phyloP scores from a whole-genome alignment of 2,797 vertebrate genomes.

The Bovichtus diacanthus region DNA sequence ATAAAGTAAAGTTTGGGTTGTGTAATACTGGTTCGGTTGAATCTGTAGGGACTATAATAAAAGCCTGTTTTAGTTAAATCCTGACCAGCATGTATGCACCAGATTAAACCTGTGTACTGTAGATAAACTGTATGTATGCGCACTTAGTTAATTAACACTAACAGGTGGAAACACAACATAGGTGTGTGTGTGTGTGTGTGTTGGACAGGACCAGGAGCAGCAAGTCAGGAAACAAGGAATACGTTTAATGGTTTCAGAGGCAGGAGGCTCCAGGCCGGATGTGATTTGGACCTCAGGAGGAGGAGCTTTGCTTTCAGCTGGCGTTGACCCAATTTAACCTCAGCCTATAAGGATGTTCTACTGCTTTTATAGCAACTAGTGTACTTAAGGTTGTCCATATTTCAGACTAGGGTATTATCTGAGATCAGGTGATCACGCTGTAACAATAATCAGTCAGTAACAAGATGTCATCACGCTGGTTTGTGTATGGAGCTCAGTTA shows the following conservation, averaged over 20 bases:
- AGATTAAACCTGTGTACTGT: background rate
- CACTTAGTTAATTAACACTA: background rate
- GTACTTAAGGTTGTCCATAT: background rate
- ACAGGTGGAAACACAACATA: background rate
- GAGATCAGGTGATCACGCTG: background rate
- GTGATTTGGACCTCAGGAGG: slow-evolving; percentile 1
- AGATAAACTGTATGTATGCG: background rate
- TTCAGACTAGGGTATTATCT: background rate
- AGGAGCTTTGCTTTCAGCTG: slow-evolving; percentile 8
- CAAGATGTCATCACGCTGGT: slow-evolving; percentile 30
- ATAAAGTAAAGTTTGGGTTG: background rate
- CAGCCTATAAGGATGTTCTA: background rate
- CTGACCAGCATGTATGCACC: background rate
- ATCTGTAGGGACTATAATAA: background rate
- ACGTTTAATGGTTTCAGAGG: background rate
- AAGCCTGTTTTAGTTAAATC: background rate
- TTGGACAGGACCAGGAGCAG: background rate
- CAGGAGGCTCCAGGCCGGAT: slow-evolving; percentile 9
- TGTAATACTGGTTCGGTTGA: background rate
- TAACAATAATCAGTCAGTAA: slow-evolving; percentile 21
- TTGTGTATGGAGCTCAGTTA: slow-evolving; percentile 56
- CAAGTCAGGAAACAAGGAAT: background rate
- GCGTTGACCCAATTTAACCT: slow-evolving; percentile 5
- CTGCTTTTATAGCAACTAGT: background rate
- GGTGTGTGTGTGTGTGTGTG: slow-evolving; percentile 5